Percentiles rank a stretch among this genome's conserved stretches.
phyloP scores from a whole-genome alignment of 64 coral and sea anemone species.

The Porites australiensis region DNA sequence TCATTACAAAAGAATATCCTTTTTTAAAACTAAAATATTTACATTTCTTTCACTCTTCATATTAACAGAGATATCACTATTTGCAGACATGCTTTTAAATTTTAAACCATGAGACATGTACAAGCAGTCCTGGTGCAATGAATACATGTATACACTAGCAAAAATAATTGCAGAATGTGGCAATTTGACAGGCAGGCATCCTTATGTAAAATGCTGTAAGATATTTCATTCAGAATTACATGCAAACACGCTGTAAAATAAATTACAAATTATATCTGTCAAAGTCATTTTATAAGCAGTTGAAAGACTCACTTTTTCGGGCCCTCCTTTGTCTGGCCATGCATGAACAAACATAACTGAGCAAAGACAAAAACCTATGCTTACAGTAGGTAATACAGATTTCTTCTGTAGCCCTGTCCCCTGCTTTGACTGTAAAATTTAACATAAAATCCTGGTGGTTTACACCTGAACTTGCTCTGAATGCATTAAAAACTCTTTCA shows the following conservation, averaged over 20 bases:
- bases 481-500: background rate
- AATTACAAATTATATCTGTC: too few species aligned
- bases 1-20: too few species aligned
- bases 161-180: too few species aligned
- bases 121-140: too few species aligned
- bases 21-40: too few species aligned
- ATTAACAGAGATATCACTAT: too few species aligned
- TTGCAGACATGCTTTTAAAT: too few species aligned
- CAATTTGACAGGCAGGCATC: too few species aligned
- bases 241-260: too few species aligned
- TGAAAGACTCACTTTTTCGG: constrained; percentile 17
- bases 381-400: background rate
- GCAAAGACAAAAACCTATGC: background rate
- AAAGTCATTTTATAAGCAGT: background rate
- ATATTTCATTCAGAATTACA: background rate
- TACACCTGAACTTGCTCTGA: background rate
- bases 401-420: background rate
- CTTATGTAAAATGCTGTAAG: background rate
- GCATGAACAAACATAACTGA: constrained; percentile 37
- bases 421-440: background rate
- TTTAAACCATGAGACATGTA: too few species aligned
- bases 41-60: too few species aligned
- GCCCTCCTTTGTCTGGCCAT: constrained; percentile 23
- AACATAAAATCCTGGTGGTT: background rate
- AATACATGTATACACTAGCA: too few species aligned